Conservation (phyloP, 2,797 vertebrate species). For the Lagocephalus sceleratus region DNA sequence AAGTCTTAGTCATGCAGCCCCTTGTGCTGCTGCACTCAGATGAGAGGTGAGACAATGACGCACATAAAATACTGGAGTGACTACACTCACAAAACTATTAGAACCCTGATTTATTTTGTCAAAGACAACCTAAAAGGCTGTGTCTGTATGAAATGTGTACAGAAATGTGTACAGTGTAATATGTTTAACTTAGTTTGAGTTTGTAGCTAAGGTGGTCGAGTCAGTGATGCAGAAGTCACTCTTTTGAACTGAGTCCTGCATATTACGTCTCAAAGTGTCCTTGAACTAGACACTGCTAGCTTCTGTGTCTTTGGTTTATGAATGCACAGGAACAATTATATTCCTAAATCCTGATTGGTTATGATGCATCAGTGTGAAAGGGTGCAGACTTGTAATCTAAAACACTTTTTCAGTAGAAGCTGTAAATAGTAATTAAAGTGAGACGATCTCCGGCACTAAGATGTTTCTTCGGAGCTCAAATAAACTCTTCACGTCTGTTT, state of each 20-base stretch:
- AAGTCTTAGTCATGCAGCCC: constrained; percentile 65
- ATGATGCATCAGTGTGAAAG: background rate
- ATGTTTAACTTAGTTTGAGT: constrained; percentile 1
- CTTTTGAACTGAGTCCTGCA: too few species aligned
- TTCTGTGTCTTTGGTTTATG: too few species aligned
- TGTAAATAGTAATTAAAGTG: constrained; percentile 2
- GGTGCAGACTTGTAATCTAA: background rate
- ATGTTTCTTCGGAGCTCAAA: constrained; percentile 1
- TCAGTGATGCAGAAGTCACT: too few species aligned
- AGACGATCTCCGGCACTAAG: constrained; percentile 1
- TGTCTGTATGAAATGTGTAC: background rate
- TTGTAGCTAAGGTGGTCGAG: background rate
- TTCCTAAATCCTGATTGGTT: too few species aligned
- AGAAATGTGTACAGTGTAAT: background rate
- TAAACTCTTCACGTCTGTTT: background rate
- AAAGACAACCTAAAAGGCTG: background rate
- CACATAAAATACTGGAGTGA: constrained; percentile 10
- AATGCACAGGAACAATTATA: too few species aligned
- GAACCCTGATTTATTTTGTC: background rate
- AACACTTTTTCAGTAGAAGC: constrained; percentile 6
- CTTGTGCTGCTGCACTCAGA: constrained; percentile 48
- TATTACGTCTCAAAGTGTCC: too few species aligned
- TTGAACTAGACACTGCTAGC: too few species aligned
- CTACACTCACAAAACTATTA: background rate
- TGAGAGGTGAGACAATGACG: constrained; percentile 21